Base-by-base conservation (phyloP, 2,113 vertebrate species). In the Ariopsis seemanni region DNA sequence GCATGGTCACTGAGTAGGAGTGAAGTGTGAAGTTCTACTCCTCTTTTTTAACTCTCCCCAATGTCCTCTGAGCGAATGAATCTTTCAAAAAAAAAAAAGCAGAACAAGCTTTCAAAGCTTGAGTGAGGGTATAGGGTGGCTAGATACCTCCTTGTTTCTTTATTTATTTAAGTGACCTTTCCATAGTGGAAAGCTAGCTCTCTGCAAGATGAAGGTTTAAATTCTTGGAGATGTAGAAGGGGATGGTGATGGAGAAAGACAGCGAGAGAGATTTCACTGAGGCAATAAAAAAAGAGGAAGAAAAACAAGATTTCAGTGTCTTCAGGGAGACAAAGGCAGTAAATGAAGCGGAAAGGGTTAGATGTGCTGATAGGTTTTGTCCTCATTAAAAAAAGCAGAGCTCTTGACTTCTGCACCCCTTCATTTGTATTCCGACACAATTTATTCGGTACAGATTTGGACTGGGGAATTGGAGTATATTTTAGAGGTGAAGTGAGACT, bases 161-260 rank as follows among this genome's bases (percentile, higher is more conserved):
- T 95, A 94, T 95, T 94, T 94, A 95, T 94, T 95, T 94, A 89
- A 90, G 89, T 91, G 93, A 95, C 94, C 94, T 94, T 94, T 93
- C 81, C 83, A 89, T 90, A 92, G 82, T 86, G 10, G 81, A 93
- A 92, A 87, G 90, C 90, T 92, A 57, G 92, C 93, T 93, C 84
- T 90, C 89, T 93, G 94, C 92, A 92, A 94, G 91, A 90, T 65
- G 91, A 93, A 91, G 89, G 93, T 93, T 92, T 93, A 91, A 94
- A 94, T 92, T 93, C 93, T 93, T 57, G 82, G 91, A 89, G 92
- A 89, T 90, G 94, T 92, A 93, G 92, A 93, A 92, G 93, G 92
- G 48, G 58, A 84, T 27, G 79, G 85, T 42, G 67, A 65, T 50
- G 62, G 75, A 53, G 42, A 63, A 42, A 83, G 52, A 67, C 58